Conservation (phyloP, 1,140 invertebrate genomes). For the Drosophila subobscura region DNA sequence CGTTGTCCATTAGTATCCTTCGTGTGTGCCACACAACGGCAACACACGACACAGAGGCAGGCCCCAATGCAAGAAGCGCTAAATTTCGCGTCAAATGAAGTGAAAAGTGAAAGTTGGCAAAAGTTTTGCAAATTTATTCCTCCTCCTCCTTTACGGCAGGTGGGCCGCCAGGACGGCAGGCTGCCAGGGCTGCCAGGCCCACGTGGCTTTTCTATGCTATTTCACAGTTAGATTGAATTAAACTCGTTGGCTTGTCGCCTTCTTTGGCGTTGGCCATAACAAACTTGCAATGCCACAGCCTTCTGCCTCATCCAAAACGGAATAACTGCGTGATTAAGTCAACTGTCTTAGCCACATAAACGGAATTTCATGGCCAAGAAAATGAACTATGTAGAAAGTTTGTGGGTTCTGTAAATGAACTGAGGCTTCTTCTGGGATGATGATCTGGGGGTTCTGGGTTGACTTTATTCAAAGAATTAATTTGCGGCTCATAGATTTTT, state of each 20-base stretch:
- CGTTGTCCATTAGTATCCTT: conserved; percentile 54
- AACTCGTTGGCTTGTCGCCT: conserved; percentile 31
- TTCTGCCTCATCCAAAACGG: conserved; percentile 7
- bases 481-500: background rate
- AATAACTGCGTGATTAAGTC: conserved; percentile 23
- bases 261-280: conserved; percentile 24
- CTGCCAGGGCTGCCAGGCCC: background rate
- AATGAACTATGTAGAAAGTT: background rate
- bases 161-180: conserved; percentile 7
- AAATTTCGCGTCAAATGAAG: conserved; percentile 57
- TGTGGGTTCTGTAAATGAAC: background rate
- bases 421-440: background rate
- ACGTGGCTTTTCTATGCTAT: conserved; percentile 56
- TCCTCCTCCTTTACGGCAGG: conserved; percentile 15
- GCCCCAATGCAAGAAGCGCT: conserved; percentile 35
- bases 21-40: conserved; percentile 45
- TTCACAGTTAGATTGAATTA: conserved; percentile 42
- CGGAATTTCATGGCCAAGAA: conserved; percentile 3
- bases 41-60: conserved; percentile 11
- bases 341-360: background rate
- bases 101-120: conserved; percentile 70
- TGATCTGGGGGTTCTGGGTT: background rate
- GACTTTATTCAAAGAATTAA: background rate
- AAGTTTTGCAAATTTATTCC: conserved; percentile 33
- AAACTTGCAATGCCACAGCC: conserved; percentile 21